These are phyloP conservation scores for Aptenodytes patagonicus DNA, from an alignment of 2,113 vertebrate species.

Conservation along the genomic window DNA sequence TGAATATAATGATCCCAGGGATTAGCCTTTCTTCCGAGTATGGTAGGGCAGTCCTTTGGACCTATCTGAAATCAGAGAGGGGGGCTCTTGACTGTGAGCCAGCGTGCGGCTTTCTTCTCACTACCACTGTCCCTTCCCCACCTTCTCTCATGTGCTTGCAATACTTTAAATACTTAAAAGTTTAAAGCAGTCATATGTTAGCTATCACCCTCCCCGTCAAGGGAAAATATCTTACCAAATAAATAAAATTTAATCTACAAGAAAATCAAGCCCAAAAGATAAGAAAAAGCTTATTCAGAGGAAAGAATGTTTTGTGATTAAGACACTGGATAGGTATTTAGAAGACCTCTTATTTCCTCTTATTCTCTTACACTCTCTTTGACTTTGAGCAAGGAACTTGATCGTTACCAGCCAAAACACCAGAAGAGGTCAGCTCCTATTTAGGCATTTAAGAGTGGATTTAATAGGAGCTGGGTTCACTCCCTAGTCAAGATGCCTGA, in stretches of 20 bases:
- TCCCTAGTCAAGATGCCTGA: neutral
- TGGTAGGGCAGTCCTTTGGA: conserved; percentile 5
- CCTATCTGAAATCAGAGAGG: conserved; percentile 27
- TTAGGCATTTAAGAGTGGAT: neutral
- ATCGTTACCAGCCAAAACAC: neutral
- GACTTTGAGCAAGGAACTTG: neutral
- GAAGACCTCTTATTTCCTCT: neutral
- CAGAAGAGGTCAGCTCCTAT: neutral
- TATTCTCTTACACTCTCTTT: neutral
- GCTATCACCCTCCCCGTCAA: neutral
- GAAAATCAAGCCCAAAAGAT: conserved; percentile 21
- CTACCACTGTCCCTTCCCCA: neutral
- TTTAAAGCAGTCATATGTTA: neutral
- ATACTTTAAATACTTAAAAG: neutral
- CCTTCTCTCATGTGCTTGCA: neutral
- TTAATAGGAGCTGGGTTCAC: neutral
- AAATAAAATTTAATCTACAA: conserved; percentile 13
- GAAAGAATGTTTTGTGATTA: neutral
- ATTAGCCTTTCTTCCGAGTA: conserved; percentile 29
- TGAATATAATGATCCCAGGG: conserved; percentile 43
- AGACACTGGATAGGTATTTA: neutral
- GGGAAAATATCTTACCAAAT: neutral
- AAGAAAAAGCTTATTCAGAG: neutral
- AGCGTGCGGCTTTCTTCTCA: neutral
- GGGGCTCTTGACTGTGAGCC: neutral